Percentiles rank a stretch among this genome's conserved stretches.
These are phyloP conservation scores for Scaptomyza tumidula DNA, from an alignment of 2,888 invertebrate genomes.

Conservation along the genomic window DNA sequence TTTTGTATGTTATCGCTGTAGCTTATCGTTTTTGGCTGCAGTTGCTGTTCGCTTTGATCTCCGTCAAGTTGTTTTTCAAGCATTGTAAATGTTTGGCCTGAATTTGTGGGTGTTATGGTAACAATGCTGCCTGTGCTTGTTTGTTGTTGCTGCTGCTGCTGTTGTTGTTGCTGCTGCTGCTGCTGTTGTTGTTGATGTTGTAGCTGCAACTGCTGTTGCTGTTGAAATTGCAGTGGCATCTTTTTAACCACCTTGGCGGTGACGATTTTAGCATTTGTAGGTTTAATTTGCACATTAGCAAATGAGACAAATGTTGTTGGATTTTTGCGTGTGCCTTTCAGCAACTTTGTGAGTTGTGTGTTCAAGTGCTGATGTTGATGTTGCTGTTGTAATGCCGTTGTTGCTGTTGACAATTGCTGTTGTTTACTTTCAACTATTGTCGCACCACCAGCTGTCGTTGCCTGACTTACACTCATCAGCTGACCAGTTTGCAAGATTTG, in stretches of 20 bases:
- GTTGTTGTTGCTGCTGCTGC: conserved; percentile 44
- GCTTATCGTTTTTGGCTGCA: conserved; percentile 49
- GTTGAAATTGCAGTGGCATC: conserved; percentile 76
- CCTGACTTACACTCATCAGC: conserved; percentile 59
- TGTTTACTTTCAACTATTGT: conserved; percentile 72
- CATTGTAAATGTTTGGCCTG: conserved; percentile 66
- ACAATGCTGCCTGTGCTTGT: conserved; percentile 86
- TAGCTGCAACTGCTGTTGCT: conserved; percentile 54
- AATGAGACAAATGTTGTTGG: conserved; percentile 83
- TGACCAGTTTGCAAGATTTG: conserved; percentile 69
- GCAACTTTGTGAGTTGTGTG: conserved; percentile 67
- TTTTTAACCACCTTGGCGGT: conserved; percentile 83
- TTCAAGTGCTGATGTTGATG: conserved; percentile 69
- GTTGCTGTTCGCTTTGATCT: conserved; percentile 26
- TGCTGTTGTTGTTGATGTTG: conserved; percentile 52
- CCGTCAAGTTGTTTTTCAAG: conserved; percentile 38
- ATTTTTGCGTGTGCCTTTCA: conserved; percentile 81
- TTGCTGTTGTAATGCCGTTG: conserved; percentile 26
- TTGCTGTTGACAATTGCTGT: conserved; percentile 35
- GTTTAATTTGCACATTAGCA: conserved; percentile 83
- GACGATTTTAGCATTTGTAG: conserved; percentile 84
- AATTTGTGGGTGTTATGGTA: conserved; percentile 76
- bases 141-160: conserved; percentile 38
- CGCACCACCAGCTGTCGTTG: conserved; percentile 68
- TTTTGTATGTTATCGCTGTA: conserved; percentile 71